Evolutionary conservation across 2,888 invertebrate species (phyloP), one percentile per base, ranked within the genome.

Genomic region (Allolobophora icterica): DNA sequence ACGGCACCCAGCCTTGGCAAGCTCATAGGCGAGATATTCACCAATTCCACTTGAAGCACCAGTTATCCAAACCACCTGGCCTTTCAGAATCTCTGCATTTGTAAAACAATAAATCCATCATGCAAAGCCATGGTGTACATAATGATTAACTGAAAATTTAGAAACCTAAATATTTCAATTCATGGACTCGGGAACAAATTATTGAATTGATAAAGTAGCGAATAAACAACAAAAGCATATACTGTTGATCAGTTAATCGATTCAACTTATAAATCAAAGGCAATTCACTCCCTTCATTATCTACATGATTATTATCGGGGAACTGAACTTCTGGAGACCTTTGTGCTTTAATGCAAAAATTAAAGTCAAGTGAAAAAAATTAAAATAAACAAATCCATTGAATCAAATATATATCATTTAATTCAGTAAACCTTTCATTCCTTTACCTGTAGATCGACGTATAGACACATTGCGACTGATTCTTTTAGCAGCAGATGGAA

Each of bases 1-100:
- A 94, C 96, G 97, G 4, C 97, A 97, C 15, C 97, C 97, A 94
- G 96, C 96, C 93, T 96, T 96, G 0, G 97, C 97, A 90, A 94
- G 95, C 35, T 96, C 96, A 92, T 97, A 96, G 0, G 97, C 97
- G 89, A 97, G 95, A 92, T 96, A 95, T 95, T 97, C 97, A 5
- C 98, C 98, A 92, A 98, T 97, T 30, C 98, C 98, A 95, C 97
- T 97, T 0, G 97, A 97, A 0, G 97, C 97, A 87, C 98, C 98
- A 1, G 97, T 97, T 93, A 98, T 97, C 97, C 98, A 98, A 2
- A 97, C 96, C 8, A 97, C 97, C 95, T 97, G 97, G 0, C 97
- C 97, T 89, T 95, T 95, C 90, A 97, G 95, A 6, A 95, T 94
- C 84, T 95, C 96, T 96, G 92, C n/a, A 91, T 38, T 58, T 52